phyloP scores from a whole-genome alignment of 2,888 invertebrate species.

The Schizaphis graminum region DNA sequence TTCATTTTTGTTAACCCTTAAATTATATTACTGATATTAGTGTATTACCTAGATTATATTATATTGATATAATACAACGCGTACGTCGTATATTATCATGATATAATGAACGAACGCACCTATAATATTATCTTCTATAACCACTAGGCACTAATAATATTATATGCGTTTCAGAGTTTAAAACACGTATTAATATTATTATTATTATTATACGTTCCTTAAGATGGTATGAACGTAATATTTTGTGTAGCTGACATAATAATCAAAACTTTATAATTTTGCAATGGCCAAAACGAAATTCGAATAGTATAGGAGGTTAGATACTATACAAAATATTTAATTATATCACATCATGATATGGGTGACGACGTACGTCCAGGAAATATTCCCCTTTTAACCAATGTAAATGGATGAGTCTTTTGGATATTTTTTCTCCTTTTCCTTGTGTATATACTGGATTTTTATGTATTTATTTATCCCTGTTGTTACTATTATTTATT shows the following conservation, averaged over 20 bases:
- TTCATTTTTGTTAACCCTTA: constrained; percentile 37
- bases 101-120: neutral
- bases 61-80: neutral
- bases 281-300: neutral
- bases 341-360: neutral
- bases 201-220: neutral
- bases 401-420: constrained; percentile 59
- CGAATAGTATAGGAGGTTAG: neutral
- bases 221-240: neutral
- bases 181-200: constrained; percentile 17
- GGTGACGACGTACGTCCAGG: neutral
- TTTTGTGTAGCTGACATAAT: neutral
- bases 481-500: constrained; percentile 14
- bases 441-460: neutral
- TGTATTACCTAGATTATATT: neutral
- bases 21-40: neutral
- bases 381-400: neutral
- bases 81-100: neutral
- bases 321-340: neutral
- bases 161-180: neutral
- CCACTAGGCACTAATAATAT: neutral
- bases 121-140: constrained; percentile 10
- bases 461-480: constrained; percentile 22
- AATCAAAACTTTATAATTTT: constrained; percentile 7
- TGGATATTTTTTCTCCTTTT: constrained; percentile 18